These are phyloP conservation scores for Centrocercus urophasianus DNA, from an alignment of 2,113 vertebrate genomes.

Conservation along the genomic window DNA sequence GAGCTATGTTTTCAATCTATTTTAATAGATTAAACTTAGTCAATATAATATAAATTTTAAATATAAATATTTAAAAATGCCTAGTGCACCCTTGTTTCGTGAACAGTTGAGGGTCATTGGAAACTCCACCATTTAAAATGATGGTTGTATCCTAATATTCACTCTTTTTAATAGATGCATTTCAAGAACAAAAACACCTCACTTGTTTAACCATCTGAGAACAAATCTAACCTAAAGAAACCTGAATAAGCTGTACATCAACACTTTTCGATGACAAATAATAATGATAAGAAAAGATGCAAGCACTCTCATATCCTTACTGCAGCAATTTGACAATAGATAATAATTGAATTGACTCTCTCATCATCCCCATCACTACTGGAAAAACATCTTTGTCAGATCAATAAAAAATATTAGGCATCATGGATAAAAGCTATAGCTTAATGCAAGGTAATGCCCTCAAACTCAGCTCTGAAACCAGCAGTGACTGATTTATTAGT, in stretches of 20 bases:
- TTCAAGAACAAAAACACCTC: neutral
- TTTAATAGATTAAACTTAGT: too few species aligned
- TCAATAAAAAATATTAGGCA: neutral
- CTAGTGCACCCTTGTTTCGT: neutral
- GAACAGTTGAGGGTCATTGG: neutral
- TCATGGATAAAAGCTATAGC: neutral
- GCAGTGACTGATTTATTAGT: neutral
- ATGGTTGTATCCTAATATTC: neutral
- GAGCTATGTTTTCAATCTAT: neutral
- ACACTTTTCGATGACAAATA: neutral
- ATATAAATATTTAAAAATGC: neutral
- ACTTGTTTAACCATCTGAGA: neutral
- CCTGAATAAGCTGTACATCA: neutral
- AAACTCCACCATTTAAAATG: neutral
- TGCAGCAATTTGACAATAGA: slow-evolving; percentile 39
- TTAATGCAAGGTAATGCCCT: neutral
- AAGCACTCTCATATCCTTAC: slow-evolving; percentile 6
- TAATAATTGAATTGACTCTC: slow-evolving; percentile 28
- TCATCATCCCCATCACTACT: neutral
- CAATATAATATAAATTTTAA: neutral
- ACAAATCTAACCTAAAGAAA: neutral
- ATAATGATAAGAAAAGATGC: neutral
- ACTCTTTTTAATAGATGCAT: neutral
- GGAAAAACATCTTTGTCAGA: neutral
- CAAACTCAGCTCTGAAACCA: neutral